These are phyloP conservation scores for Strigamia transsilvanica DNA, from an alignment of 2,888 invertebrate genomes.

Conservation along the genomic window DNA sequence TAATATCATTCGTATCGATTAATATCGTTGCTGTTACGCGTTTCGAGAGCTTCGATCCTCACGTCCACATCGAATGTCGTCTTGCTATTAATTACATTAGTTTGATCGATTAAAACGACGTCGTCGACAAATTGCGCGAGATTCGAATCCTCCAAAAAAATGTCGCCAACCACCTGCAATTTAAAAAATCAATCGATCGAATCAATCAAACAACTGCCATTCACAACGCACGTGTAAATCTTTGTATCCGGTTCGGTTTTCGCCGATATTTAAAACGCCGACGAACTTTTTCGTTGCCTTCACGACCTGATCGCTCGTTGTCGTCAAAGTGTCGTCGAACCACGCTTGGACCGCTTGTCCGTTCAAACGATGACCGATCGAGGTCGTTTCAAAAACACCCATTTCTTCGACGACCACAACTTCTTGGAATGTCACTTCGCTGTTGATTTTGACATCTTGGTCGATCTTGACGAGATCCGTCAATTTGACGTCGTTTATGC, in stretches of 20 bases:
- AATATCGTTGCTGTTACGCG: neutral
- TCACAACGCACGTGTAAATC: constrained; percentile 12
- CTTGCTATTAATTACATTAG: neutral
- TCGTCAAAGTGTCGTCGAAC: constrained; percentile 29
- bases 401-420: neutral
- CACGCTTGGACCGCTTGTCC: neutral
- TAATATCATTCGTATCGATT: neutral
- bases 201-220: neutral
- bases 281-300: constrained; percentile 4
- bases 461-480: constrained; percentile 12
- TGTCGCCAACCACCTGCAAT: constrained; percentile 11
- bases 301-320: neutral
- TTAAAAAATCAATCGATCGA: neutral
- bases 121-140: neutral
- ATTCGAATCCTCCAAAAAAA: neutral
- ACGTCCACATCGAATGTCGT: constrained; percentile 35
- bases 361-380: neutral
- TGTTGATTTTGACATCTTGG: neutral
- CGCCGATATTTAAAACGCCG: neutral
- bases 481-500: constrained; percentile 14
- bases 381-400: neutral
- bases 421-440: neutral
- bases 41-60: neutral
- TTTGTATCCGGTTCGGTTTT: neutral
- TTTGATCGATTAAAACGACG: constrained; percentile 15